These are phyloP conservation scores for Egretta garzetta DNA, from an alignment of 2,113 vertebrate species.

Conservation along the genomic window DNA sequence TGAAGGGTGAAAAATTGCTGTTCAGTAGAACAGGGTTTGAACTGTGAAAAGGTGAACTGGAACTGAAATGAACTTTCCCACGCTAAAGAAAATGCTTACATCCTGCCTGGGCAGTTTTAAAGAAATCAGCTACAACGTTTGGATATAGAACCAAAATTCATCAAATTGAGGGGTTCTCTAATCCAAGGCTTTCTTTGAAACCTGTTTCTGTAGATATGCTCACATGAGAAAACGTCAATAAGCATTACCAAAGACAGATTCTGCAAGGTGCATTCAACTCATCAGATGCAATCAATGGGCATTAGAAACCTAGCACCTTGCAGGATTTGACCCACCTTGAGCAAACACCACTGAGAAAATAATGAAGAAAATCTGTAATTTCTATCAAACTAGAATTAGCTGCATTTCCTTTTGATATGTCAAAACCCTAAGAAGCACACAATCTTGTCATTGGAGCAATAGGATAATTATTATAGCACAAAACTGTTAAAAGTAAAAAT, in stretches of 20 bases:
- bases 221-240: background rate
- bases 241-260: background rate
- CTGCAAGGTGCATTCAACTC: background rate
- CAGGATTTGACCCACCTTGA: background rate
- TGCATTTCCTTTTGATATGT: slow-evolving; percentile 26
- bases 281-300: background rate
- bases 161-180: background rate
- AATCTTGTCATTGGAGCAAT: slow-evolving; percentile 6
- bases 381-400: slow-evolving; percentile 4
- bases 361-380: background rate
- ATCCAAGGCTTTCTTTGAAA: background rate
- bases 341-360: background rate
- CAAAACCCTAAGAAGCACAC: background rate
- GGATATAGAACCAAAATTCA: background rate
- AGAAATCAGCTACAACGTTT: background rate
- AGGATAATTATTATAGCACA: background rate
- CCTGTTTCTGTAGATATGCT: background rate
- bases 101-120: background rate
- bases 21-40: background rate
- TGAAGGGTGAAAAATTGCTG: background rate
- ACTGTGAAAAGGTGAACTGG: slow-evolving; percentile 1
- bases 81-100: background rate
- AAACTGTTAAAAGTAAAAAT: slow-evolving; percentile 31
- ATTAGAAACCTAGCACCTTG: background rate
- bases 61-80: slow-evolving; percentile 31